Base-by-base conservation (phyloP, 2,888 invertebrate genomes). In the Eupithecia pulchellata region DNA sequence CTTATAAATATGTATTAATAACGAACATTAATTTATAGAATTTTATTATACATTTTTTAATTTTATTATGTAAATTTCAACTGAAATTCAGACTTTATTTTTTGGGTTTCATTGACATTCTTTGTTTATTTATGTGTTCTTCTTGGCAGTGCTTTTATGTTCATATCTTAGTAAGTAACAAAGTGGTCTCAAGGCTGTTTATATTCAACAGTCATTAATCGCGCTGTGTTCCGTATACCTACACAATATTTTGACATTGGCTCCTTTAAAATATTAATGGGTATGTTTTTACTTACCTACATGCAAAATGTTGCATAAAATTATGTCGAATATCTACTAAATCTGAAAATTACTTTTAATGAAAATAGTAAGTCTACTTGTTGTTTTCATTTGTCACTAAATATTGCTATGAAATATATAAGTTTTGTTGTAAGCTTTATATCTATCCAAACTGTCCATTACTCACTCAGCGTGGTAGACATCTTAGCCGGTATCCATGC, bases 181-280 rank as follows among this genome's bases (percentile, higher is more conserved):
- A 83, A 89, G 86, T 86, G 85, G 78, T 55, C 80, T 84, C 91
- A 91, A 91, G 90, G 91, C 82, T 89, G 81, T 88, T 86, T 90
- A 89, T 88, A 89, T 90, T 89, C 79, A 83, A 82, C 83, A 63
- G 55, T 69, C 75, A 75, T 76, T 74, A 71, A 76, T 78, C 79
- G 77, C 79, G 76, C 72, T 30, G 34, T 47, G 79, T 77, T 80
- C 80, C 79, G 80, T 81, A 78, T 81, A 80, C 52, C 52, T 25
- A 52, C 52, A 52, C 79, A 77, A 81, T 84, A 83, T 85, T 86
- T 84, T 87, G 86, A 86, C 86, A 84, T 84, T 83, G 81, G 82
- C 75, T 84, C 75, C 29, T 81, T 79, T 61, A 73, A 76, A 66
- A 39, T 52, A 73, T 29, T 14, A 17, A 57, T 52, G 11, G 25